phyloP scores from a whole-genome alignment of 2,888 invertebrate genomes.

The Campoplex nolae region DNA sequence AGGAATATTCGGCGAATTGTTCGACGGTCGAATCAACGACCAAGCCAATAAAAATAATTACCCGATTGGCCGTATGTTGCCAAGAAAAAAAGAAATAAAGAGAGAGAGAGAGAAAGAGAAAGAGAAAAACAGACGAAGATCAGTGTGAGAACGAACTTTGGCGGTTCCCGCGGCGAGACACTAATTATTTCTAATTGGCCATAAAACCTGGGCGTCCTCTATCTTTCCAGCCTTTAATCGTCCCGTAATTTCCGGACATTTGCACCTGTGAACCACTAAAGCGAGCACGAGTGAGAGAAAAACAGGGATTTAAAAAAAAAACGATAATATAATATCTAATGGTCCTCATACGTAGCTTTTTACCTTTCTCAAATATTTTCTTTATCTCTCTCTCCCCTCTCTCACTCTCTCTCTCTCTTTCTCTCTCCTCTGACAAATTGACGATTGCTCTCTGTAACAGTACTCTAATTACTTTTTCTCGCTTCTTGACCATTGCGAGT shows the following conservation, averaged over 20 bases:
- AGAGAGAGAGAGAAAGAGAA: not conserved
- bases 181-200: conserved; percentile 68
- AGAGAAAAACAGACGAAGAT: not conserved
- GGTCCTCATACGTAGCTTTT: conserved; percentile 26
- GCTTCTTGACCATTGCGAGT: conserved; percentile 19
- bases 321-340: conserved; percentile 45
- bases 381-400: not conserved
- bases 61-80: conserved; percentile 34
- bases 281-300: conserved; percentile 26
- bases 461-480: conserved; percentile 59
- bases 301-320: conserved; percentile 9
- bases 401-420: not conserved
- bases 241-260: conserved; percentile 59
- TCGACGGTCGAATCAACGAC: conserved; percentile 35
- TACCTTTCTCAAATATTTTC: conserved; percentile 23
- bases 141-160: conserved; percentile 63
- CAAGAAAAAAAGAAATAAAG: conserved; percentile 9
- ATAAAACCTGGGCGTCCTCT: conserved; percentile 63
- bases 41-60: conserved; percentile 57
- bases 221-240: conserved; percentile 59
- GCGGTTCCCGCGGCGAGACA: conserved; percentile 54
- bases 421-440: conserved; percentile 45
- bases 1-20: conserved; percentile 57
- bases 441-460: conserved; percentile 50
- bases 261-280: conserved; percentile 53